Evolutionary conservation across 2,113 vertebrate genomes (phyloP).

Genomic region (Sapajus apella): DNA sequence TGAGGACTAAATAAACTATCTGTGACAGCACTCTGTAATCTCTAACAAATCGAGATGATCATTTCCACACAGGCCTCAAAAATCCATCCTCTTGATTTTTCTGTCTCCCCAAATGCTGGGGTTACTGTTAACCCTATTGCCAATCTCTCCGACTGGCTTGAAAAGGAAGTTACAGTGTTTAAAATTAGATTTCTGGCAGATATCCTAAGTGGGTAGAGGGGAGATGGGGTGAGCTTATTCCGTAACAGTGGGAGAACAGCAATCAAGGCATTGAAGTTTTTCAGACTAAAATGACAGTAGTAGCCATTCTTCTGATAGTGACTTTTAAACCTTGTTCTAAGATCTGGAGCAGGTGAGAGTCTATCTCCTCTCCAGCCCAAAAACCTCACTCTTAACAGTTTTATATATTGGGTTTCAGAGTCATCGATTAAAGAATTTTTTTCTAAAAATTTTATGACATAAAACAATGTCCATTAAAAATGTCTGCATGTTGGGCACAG

Average conservation of each 20-base stretch:
- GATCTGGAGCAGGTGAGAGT: background rate
- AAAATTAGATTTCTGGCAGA: background rate
- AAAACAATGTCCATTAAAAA: background rate
- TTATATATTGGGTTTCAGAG: background rate
- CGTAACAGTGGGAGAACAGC: background rate
- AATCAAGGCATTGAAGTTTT: background rate
- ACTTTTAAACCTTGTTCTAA: background rate
- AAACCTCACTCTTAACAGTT: background rate
- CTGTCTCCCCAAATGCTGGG: background rate
- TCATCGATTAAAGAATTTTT: background rate
- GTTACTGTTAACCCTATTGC: background rate
- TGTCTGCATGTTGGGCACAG: background rate
- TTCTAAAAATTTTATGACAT: background rate
- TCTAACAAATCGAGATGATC: background rate
- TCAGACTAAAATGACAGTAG: background rate
- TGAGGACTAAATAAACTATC: background rate
- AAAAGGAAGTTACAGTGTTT: background rate
- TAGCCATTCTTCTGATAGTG: background rate
- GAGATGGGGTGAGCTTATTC: background rate
- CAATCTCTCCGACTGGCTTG: background rate
- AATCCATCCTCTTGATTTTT: background rate
- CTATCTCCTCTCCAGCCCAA: background rate
- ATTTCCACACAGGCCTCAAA: background rate
- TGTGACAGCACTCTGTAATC: background rate
- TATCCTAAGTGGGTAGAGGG: background rate